Percentiles rank a stretch among this genome's conserved stretches.
These are phyloP conservation scores for Apamea crenata DNA, from an alignment of 2,888 invertebrate genomes.

Conservation along the genomic window DNA sequence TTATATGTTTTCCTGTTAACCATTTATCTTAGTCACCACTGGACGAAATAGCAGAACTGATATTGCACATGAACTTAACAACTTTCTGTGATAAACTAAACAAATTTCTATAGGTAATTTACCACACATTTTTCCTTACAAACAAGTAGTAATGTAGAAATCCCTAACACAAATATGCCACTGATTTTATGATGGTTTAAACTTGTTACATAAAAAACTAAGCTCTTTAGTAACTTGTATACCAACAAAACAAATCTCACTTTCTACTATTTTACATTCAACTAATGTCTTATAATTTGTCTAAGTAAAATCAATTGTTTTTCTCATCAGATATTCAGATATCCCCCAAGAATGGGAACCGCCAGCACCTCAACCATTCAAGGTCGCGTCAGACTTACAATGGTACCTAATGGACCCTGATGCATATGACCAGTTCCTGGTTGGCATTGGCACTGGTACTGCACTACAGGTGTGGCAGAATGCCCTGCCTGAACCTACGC, in stretches of 20 bases:
- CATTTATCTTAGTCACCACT: not conserved
- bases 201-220: not conserved
- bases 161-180: not conserved
- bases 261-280: not conserved
- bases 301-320: slow-evolving; percentile 1
- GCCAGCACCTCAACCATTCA: slow-evolving; percentile 96
- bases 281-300: not conserved
- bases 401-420: slow-evolving; percentile 98
- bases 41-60: not conserved
- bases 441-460: slow-evolving; percentile 95
- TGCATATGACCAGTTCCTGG: slow-evolving; percentile 98
- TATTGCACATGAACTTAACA: not conserved
- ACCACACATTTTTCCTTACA: slow-evolving; percentile 8
- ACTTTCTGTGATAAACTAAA: not conserved
- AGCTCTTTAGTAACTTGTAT: not conserved
- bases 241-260: not conserved
- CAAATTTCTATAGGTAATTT: not conserved
- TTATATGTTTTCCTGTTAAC: not conserved
- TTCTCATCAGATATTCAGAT: slow-evolving; percentile 93
- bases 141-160: not conserved
- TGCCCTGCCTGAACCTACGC: slow-evolving; percentile 95
- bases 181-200: not conserved
- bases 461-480: slow-evolving; percentile 97
- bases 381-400: slow-evolving; percentile 97
- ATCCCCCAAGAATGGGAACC: slow-evolving; percentile 98